These are phyloP conservation scores for Synergus laeviventris DNA, from an alignment of 2,888 invertebrate genomes.

Conservation along the genomic window DNA sequence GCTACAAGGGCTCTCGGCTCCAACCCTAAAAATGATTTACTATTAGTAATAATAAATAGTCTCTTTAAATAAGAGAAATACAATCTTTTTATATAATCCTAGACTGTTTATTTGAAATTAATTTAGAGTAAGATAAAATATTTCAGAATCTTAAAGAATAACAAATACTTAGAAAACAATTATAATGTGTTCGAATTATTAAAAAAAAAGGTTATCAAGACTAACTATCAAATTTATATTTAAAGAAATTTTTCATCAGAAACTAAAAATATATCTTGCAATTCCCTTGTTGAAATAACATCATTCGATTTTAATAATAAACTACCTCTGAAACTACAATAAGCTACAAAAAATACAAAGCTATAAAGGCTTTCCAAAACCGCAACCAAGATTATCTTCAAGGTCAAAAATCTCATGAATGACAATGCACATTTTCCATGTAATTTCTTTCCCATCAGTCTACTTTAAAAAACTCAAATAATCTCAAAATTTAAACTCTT, in stretches of 20 bases:
- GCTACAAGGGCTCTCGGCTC: slow-evolving; percentile 74
- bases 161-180: no score
- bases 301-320: not conserved
- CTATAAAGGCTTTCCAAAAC: not conserved
- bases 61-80: no score
- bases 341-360: not conserved
- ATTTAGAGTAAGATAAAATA: not conserved
- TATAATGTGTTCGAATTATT: no score
- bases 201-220: no score
- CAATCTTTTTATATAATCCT: no score
- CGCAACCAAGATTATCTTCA: not conserved
- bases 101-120: not conserved
- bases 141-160: not conserved
- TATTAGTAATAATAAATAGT: not conserved
- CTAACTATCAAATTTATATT: no score
- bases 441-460: not conserved
- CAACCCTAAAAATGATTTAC: slow-evolving; percentile 65
- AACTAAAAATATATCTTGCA: no score
- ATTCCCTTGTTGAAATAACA: not conserved
- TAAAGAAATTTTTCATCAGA: no score
- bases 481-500: not conserved
- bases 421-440: slow-evolving; percentile 1
- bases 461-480: not conserved
- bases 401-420: not conserved
- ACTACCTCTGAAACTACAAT: no score